Percentiles rank a stretch among this genome's conserved stretches.
These are phyloP conservation scores for Campaea margaritaria DNA, from an alignment of 2,888 invertebrate genomes.

Conservation along the genomic window DNA sequence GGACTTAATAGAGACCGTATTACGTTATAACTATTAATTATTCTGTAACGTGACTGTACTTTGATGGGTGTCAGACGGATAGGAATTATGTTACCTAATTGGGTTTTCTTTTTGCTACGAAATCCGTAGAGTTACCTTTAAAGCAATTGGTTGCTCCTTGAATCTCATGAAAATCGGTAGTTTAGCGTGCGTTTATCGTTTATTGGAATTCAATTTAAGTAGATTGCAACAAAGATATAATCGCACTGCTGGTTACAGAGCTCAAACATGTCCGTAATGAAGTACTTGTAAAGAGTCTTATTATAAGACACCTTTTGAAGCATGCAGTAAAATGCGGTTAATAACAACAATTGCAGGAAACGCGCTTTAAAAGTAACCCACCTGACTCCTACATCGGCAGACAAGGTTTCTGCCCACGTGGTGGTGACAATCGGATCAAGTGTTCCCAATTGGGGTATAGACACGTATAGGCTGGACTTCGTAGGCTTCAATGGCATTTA, in stretches of 20 bases:
- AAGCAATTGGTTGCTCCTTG: no score
- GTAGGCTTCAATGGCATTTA: conserved; percentile 12
- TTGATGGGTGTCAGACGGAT: not conserved
- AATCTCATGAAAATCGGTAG: no score
- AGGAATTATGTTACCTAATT: no score
- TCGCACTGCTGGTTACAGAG: no score
- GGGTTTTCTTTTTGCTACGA: no score
- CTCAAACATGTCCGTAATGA: no score
- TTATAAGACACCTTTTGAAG: conserved; percentile 7
- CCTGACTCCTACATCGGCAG: conserved; percentile 36
- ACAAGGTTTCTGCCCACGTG: conserved; percentile 59
- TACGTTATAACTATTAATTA: conserved; percentile 38
- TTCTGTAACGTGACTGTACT: not conserved
- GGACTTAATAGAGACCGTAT: conserved; percentile 38
- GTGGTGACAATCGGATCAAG: conserved; percentile 49
- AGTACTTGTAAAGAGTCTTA: not conserved
- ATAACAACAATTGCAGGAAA: conserved; percentile 40
- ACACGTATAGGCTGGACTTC: conserved; percentile 4
- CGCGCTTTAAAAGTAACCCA: conserved; percentile 32
- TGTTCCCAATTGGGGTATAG: conserved; percentile 10
- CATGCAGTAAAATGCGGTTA: conserved; percentile 20
- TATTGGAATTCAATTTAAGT: no score
- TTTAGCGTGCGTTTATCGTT: no score
- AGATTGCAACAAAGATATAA: no score
- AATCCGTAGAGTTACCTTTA: no score